A percentile compares a stretch with the other conserved stretches of the same genome.
phyloP scores from a whole-genome alignment of 2,113 vertebrate genomes.

The Tichodroma muraria region DNA sequence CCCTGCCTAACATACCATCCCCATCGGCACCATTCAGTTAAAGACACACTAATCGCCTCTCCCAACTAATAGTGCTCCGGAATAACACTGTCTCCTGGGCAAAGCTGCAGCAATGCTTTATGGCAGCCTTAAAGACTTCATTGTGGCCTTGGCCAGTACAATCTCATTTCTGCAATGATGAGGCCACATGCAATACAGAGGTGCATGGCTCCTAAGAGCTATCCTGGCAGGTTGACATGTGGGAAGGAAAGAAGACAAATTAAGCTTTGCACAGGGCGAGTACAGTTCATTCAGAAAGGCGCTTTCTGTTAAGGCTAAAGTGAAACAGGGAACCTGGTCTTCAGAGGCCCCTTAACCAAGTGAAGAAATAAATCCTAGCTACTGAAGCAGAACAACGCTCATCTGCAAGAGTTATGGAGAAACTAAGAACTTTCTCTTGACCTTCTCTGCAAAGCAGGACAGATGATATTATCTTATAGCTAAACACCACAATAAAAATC shows the following conservation, averaged over 20 bases:
- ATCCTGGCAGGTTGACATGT: neutral
- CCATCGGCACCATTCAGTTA: slow-evolving; percentile 42
- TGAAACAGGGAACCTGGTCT: neutral
- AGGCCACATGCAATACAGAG: neutral
- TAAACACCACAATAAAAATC: neutral
- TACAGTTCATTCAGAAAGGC: neutral
- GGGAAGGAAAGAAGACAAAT: neutral
- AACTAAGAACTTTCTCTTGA: neutral
- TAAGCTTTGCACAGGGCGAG: neutral
- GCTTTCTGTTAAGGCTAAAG: neutral
- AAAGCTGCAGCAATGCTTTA: neutral
- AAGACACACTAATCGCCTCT: slow-evolving; percentile 5
- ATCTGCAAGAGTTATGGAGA: neutral
- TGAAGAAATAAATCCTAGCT: neutral
- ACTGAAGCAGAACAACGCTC: neutral
- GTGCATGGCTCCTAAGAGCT: neutral
- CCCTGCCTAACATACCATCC: slow-evolving; percentile 38
- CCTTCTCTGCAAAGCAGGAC: neutral
- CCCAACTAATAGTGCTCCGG: neutral
- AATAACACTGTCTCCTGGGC: neutral
- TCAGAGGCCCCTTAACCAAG: neutral
- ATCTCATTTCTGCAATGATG: neutral
- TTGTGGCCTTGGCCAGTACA: neutral
- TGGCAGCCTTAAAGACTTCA: neutral
- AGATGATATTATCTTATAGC: neutral